Conservation (phyloP, 2,797 vertebrate genomes). For the Melanotaenia nigrans region DNA sequence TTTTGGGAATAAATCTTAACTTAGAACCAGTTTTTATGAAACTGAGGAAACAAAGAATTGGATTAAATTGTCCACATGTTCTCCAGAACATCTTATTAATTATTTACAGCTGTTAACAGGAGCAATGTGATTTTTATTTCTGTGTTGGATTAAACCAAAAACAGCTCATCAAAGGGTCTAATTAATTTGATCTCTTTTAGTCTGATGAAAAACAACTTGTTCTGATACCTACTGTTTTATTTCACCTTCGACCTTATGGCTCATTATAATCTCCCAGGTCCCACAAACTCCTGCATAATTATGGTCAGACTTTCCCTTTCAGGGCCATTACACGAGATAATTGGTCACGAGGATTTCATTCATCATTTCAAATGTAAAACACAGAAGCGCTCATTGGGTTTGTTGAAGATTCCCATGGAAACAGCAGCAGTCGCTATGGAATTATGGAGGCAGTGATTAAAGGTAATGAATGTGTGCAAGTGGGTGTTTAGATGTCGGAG, state of each 20-base stretch:
- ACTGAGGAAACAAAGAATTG: no score
- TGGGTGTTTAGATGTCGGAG: slow-evolving; percentile 36
- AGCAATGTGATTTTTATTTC: not conserved
- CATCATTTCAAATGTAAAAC: slow-evolving; percentile 66
- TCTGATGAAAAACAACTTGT: not conserved
- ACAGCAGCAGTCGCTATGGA: slow-evolving; percentile 74
- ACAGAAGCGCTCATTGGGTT: slow-evolving; percentile 43
- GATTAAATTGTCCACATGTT: no score
- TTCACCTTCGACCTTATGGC: not conserved
- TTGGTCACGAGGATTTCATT: slow-evolving; percentile 56
- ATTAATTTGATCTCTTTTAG: slow-evolving; percentile 4
- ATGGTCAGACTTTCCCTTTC: slow-evolving; percentile 15
- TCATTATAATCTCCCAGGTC: slow-evolving; percentile 5
- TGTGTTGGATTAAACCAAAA: not conserved
- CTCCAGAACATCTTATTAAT: no score
- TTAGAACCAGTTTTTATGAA: no score
- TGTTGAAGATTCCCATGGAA: slow-evolving; percentile 73
- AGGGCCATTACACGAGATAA: slow-evolving; percentile 46
- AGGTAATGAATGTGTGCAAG: slow-evolving; percentile 49
- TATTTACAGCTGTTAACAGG: not conserved
- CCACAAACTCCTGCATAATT: slow-evolving; percentile 18
- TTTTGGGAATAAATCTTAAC: no score
- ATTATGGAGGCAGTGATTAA: slow-evolving; percentile 64
- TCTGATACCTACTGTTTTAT: not conserved
- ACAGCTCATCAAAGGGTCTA: not conserved